Conservation (phyloP, 2,113 vertebrate genomes). For the Psilopogon haemacephalus region DNA sequence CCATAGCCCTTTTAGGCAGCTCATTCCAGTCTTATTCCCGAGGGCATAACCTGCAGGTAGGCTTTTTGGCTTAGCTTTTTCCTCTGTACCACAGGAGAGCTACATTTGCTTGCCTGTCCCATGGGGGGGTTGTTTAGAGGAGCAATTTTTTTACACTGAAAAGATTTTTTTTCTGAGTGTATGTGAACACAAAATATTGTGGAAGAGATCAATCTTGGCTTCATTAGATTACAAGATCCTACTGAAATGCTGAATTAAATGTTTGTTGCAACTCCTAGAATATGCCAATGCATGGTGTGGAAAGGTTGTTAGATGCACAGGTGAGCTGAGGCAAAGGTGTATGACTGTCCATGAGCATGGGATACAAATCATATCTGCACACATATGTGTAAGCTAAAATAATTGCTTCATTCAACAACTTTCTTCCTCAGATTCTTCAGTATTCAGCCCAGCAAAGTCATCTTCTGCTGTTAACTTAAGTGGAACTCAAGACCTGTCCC, state of each 20-base stretch:
- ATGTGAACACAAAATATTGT: neutral
- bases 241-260: neutral
- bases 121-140: neutral
- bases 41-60: neutral
- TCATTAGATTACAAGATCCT: neutral
- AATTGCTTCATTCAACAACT: neutral
- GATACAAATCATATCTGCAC: neutral
- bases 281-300: neutral
- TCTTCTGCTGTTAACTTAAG: constrained; percentile 84
- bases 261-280: neutral
- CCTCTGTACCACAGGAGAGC: neutral
- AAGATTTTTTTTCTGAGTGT: neutral
- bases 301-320: neutral
- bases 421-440: constrained; percentile 82
- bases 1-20: neutral
- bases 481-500: constrained; percentile 82
- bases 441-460: constrained; percentile 78
- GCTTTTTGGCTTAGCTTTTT: neutral
- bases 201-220: neutral
- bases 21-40: neutral
- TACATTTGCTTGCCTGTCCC: neutral
- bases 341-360: neutral
- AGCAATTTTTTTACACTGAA: neutral
- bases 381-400: neutral
- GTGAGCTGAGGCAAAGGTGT: neutral